Percentiles rank a stretch among this genome's conserved stretches.
Conservation (phyloP, 2,888 invertebrate species). For the Galeruca laticollis region DNA sequence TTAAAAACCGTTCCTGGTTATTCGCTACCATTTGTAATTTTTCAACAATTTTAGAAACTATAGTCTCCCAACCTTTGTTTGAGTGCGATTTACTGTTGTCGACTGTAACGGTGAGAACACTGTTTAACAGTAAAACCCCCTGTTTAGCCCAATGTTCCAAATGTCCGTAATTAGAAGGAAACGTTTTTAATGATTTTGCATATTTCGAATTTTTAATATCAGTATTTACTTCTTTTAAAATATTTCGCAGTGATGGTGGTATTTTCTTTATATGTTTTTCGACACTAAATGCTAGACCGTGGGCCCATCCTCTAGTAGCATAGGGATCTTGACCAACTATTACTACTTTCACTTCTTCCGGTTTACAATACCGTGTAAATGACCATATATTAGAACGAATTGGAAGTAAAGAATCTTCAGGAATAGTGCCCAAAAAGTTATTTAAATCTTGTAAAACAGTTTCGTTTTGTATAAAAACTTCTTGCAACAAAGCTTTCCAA, state of each 20-base stretch:
- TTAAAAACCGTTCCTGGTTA: constrained; percentile 9
- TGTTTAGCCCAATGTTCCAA: constrained; percentile 24
- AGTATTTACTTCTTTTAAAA: constrained; percentile 22
- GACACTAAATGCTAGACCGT: constrained; percentile 20
- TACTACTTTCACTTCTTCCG: constrained; percentile 15
- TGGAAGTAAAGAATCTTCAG: constrained; percentile 15
- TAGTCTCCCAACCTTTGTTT: constrained; percentile 21
- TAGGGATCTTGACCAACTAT: constrained; percentile 29
- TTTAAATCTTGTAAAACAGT: constrained; percentile 1
- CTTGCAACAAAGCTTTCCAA: constrained; percentile 7
- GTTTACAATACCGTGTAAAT: constrained; percentile 17
- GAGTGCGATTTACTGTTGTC: constrained; percentile 12
- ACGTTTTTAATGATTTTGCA: background rate
- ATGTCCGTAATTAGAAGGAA: constrained; percentile 13
- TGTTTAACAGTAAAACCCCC: constrained; percentile 23
- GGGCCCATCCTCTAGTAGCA: constrained; percentile 15
- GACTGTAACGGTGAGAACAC: constrained; percentile 16
- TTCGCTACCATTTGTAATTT: constrained; percentile 7
- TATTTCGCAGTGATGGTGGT: constrained; percentile 7
- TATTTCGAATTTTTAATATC: constrained; percentile 15
- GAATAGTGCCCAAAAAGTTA: constrained; percentile 5
- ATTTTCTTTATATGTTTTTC: constrained; percentile 15
- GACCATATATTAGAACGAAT: constrained; percentile 13
- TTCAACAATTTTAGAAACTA: background rate
- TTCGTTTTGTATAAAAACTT: constrained; percentile 24